phyloP scores from a whole-genome alignment of 2,888 invertebrate genomes.

The Chloroclystis v-ata region DNA sequence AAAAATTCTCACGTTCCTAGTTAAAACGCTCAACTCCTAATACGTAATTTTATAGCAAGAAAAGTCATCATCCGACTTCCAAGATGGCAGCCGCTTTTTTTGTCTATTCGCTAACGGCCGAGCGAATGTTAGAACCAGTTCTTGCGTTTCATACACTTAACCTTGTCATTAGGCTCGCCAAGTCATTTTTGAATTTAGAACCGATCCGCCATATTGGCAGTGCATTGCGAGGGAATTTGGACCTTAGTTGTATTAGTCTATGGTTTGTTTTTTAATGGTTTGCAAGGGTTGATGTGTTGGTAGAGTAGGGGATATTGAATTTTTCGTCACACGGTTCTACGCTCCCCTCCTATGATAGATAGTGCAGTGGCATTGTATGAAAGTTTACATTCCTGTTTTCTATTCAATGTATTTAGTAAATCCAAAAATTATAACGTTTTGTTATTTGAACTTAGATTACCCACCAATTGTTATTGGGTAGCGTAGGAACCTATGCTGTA shows the following conservation, averaged over 20 bases:
- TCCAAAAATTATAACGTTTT: no score
- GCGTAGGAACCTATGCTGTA: no score
- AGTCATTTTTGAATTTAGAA: conserved; percentile 55
- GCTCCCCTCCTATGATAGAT: conserved; percentile 39
- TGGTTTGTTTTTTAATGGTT: conserved; percentile 27
- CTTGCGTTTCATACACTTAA: conserved; percentile 57
- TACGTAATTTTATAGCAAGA: conserved; percentile 45
- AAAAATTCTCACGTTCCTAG: conserved; percentile 3
- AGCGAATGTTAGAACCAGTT: conserved; percentile 60
- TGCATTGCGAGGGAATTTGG: conserved; percentile 21
- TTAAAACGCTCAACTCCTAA: conserved; percentile 23
- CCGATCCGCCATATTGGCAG: conserved; percentile 22
- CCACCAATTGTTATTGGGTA: no score
- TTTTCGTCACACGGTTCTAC: conserved; percentile 49
- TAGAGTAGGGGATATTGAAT: conserved; percentile 28
- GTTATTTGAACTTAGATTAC: no score
- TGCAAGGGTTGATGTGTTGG: conserved; percentile 23
- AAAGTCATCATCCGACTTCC: conserved; percentile 50
- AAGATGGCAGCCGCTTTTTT: conserved; percentile 59
- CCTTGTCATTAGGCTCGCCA: conserved; percentile 66
- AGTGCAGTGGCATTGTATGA: conserved; percentile 34
- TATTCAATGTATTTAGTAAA: not conserved
- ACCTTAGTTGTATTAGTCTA: conserved; percentile 25
- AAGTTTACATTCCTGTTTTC: conserved; percentile 27
- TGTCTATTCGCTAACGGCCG: conserved; percentile 58